Evolutionary conservation across 2,888 invertebrate genomes (phyloP), one percentile per base, ranked within the genome.

Genomic region (Eulithis testata): DNA sequence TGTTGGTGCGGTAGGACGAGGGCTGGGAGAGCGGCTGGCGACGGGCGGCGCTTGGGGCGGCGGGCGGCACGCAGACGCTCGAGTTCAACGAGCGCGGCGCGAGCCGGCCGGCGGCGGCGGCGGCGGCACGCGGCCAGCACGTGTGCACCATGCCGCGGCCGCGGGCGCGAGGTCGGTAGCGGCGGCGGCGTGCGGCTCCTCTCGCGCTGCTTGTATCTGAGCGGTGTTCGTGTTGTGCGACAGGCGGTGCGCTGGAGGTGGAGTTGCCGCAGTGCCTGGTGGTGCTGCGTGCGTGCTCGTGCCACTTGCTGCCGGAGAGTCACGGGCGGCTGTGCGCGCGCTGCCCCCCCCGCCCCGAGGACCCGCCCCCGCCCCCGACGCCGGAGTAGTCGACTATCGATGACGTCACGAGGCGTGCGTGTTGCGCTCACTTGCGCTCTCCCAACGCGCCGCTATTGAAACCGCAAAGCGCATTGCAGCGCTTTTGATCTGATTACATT

Each of bases 271-370:
- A 79, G 4, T 74, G 78, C 78, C 66, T 81, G 78, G 74, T 81
- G 79, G 74, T 81, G 77, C 71, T 69, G 65, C 67, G 61, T 61
- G 59, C 68, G 59, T 77, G 80, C 78, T 70, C 79, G 37, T 76
- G 72, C 78, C 83, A 78, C 73, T 74, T 77, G 77, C 80, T 83
- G 79, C 84, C 84, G 43, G 84, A 83, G 80, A 78, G 81, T 74
- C 83, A 77, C 66, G 77, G 75, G 69, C 68, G 70, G 71, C 65
- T 69, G 67, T 63, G 67, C 65, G 14, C 47, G 36, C 63, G n/a
- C 63, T 56, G 50, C 60, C 53, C 51, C 55, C 44, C 40, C 14
- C 14, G 9, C 8, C 37, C 31, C 45, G 14, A 31, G 2, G 37
- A 40, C 5, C 31, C 1, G 47, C 43, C 8, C 11, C 4, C 0